Evolutionary conservation across 37 sponge, comb jelly and placozoan genomes (phyloP), one percentile per base, ranked within the genome.

Genomic region (Tethya wilhelma): DNA sequence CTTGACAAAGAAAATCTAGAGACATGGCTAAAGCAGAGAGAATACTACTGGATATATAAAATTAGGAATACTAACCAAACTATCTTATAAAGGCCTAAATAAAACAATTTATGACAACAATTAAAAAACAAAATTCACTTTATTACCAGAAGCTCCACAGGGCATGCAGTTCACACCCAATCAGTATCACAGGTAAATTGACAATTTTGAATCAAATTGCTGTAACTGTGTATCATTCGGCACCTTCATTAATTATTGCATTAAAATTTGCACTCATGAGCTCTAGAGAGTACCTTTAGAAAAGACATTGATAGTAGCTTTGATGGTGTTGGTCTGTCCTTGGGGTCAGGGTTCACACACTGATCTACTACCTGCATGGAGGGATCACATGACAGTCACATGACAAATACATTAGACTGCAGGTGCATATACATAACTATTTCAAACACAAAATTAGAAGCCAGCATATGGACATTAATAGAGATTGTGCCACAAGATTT

Each of bases 261-360:
- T n/a, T n/a, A n/a, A n/a, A n/a, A n/a, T n/a, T n/a, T n/a, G n/a
- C n/a, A n/a, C n/a, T n/a, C n/a, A n/a, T n/a, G n/a, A n/a, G n/a
- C n/a, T n/a, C 36, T 64, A 4, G 56, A 33, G 37, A 64, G 28
- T 74, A 90, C 90, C 76, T 75, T 90, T 4, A 90, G 63, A 45
- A 90, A 84, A 2, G 85, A 75, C 53, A 59, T 74, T 4, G 60
- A 49, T 0, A 90, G 62, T 4, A 90, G 81, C 42, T 84, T 74
- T 9, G 69, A 12, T 2, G 81, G 66, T 32, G 79, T 41, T 4
- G 90, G 86, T 53, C 90, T 73, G 22, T 57, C 1, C 1, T 23
- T 19, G 2, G 90, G 85, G 46, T 79, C 75, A 49, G 85, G 85
- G 22, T 80, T 53, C 14, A 90, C 85, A 74, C 86, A 90, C 42